Conservation (phyloP, 2,113 vertebrate genomes). For the Pica pica region DNA sequence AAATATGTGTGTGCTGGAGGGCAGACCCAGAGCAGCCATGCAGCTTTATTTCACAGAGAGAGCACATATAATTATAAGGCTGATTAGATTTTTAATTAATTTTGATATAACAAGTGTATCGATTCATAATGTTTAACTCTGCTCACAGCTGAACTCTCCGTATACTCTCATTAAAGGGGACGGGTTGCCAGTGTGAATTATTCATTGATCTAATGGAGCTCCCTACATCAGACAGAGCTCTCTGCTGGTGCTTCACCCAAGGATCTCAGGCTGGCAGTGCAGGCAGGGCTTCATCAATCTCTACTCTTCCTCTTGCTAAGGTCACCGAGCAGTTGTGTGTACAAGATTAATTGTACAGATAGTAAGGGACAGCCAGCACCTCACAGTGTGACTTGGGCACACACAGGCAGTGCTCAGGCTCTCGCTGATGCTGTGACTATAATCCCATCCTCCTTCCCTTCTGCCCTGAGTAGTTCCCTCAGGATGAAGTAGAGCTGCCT, state of each 20-base stretch:
- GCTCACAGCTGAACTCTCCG: background rate
- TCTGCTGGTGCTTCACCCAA: background rate
- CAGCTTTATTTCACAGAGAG: background rate
- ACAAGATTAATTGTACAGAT: background rate
- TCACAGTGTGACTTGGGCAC: background rate
- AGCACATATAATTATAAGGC: slow-evolving; percentile 5
- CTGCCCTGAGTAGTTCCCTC: background rate
- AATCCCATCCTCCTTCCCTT: background rate
- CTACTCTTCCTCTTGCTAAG: background rate
- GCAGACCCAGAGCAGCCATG: background rate
- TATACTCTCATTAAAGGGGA: background rate
- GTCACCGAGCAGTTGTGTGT: background rate
- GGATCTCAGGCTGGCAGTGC: background rate
- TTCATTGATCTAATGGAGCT: background rate
- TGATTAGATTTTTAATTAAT: slow-evolving; percentile 39
- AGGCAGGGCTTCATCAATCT: background rate
- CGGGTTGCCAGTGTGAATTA: background rate
- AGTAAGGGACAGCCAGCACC: background rate
- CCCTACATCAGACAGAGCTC: background rate
- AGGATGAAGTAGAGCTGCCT: background rate
- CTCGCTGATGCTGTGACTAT: fast-evolving
- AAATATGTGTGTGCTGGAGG: background rate
- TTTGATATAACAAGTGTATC: background rate
- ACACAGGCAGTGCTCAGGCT: background rate
- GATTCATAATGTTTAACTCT: slow-evolving; percentile 10